Evolutionary conservation across 2,113 vertebrate species (phyloP), one percentile per base, ranked within the genome.

Genomic region (Pycnonotus jocosus): DNA sequence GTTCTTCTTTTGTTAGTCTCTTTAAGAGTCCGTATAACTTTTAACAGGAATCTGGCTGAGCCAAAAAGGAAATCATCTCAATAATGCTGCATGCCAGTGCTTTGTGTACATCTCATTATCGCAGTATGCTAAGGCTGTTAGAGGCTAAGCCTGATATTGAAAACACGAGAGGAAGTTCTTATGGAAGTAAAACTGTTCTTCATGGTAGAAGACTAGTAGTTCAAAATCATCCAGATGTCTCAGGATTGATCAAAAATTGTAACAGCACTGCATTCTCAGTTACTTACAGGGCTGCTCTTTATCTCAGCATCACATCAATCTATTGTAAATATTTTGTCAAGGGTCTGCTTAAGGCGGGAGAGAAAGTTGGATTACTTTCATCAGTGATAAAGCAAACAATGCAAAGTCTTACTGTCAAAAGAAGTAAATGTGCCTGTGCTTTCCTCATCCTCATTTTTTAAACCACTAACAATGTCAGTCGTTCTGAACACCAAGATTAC

Each of bases 11-110:
- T 92, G 81, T 87, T 93, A 83, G 85, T 92, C 88, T 96, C 95
- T 86, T 86, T 85, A 95, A 96, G 92, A 90, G 91, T 92, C 81
- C 0, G 30, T 71, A 82, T 93, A 96, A 93, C 92, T 96, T 97
- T 95, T 94, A 97, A 95, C 92, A 97, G 95, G 93, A 96, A 88
- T 96, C 73, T 97, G 82, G 70, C 91, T 95, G 85, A 97, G 93
- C 92, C 96, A 95, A 81, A 97, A 96, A 96, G 96, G 95, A 97
- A 96, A 96, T 96, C 77, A 93, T 97, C 96, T 87, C 89, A 96
- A 14, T 95, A 94, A 53, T 60, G 66, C 87, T 86, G 80, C 87
- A 95, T 92, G 87, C 92, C 92, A 88, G 70, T 72, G 64, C 88
- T 92, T 96, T 96, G 94, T 96, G 96, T 93, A 96, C 93, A 81